Evolutionary conservation across 2,888 invertebrate genomes (phyloP), one percentile per base, ranked within the genome.

Genomic region (Polia nebulosa): DNA sequence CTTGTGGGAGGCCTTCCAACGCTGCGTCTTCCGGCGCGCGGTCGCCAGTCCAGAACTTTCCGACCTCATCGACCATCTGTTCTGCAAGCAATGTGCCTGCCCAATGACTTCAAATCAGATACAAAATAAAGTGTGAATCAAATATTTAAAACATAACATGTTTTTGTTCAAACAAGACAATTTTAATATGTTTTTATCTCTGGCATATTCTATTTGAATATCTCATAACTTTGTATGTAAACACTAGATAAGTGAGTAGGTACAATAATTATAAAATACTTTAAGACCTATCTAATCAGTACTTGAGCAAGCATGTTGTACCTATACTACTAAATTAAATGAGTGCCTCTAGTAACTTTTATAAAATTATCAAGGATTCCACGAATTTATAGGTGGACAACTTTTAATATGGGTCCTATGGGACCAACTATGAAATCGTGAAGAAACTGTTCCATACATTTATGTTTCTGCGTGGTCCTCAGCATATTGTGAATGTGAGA

Each of bases 151-250:
- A 60, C 13, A 62, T 61, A 67, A 47, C 77, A 68, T 20, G 44
- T 62, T 73, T 59, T 55, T 49, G 56, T 63, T 27, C 64, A 62
- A 64, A 62, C 39, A 72, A 65, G 58, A 72, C 60, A 63, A 47
- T 36, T 60, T 67, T 36, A 22, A 49, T 27, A 62, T 29, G 39
- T 72, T 61, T 32, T 62, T 64, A 27, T 45, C 34, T 34, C 20
- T 61, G 58, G 41, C 27, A 53, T 58, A 62, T 52, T 72, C 20
- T 52, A 59, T 44, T 60, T 68, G 17, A 59, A 52, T 68, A 60
- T 51, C 39, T 53, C 61, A 77, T 45, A 45, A 58, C 39, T 74
- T 49, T 63, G 57, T 70, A 61, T 70, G 53, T 70, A 65, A 74
- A 78, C 60, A 70, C 47, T 55, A 74, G 64, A 69, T 77, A 76